Base-by-base conservation (phyloP, 2,888 invertebrate species). In the Digitonthophagus gazella region DNA sequence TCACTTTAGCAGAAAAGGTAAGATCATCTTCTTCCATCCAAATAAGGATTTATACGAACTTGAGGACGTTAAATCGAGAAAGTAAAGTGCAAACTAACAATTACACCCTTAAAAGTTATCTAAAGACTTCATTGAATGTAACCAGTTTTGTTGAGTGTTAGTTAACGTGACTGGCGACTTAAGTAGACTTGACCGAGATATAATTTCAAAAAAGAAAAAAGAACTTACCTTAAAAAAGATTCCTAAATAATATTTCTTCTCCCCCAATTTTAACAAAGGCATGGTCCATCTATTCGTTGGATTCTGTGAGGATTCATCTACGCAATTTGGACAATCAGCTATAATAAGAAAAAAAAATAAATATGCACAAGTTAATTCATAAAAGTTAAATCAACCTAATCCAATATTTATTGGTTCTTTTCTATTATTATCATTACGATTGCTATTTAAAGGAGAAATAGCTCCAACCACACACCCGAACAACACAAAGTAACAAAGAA, bases 201-300 rank as follows among this genome's bases (percentile, higher is more conserved):
- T 57, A 8, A 5, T 8, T 57, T 57, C 14, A 57, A 15, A 8
- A 57, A n/a, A 1, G 16, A 57, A 57, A 15, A 57, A 8, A 1
- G 6, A n/a, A 79, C 83, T 85, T 87, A 95, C 95, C 93, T 95
- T 95, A 85, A 95, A 96, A 85, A 96, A 96, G 82, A 95, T 95
- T 79, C 95, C 95, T 78, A 96, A 85, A 81, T 96, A 96, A 81
- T 95, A 95, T 78, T 92, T 86, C 83, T 95, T 96, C 80, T 94
- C 93, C 58, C 95, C 95, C 61, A 93, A 88, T 80, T 93, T 94
- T 74, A 93, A 85, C 70, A 95, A 85, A 6, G 95, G 95, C 95
- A 95, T 95, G 66, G 93, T 93, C 95, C 95, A 95, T 81, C 93
- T 88, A 79, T 92, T 92, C 54, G 90, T 86, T 88, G 73, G 58